These are phyloP conservation scores for Leucophenga varia DNA, from an alignment of 1,140 invertebrate species.

Conservation along the genomic window DNA sequence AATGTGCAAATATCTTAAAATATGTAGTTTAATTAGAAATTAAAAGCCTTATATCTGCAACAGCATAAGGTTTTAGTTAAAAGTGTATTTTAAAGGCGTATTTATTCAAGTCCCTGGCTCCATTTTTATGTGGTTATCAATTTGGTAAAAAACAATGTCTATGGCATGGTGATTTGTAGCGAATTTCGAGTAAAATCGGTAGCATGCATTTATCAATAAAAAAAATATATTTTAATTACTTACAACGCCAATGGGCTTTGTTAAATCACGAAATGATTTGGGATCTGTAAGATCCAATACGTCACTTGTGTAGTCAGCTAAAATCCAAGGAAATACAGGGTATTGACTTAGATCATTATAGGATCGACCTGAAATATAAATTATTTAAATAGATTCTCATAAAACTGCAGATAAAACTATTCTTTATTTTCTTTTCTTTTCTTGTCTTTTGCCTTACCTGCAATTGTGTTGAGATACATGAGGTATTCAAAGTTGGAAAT, in stretches of 20 bases:
- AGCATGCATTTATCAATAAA: not conserved
- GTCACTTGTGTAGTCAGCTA: conserved; percentile 73
- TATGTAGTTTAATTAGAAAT: too few relatives aligned
- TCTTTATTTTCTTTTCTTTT: not conserved
- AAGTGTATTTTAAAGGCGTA: too few relatives aligned
- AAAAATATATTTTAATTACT: conserved; percentile 7
- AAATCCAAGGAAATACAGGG: conserved; percentile 75
- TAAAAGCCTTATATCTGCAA: too few relatives aligned
- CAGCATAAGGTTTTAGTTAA: too few relatives aligned
- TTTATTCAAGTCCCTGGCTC: too few relatives aligned
- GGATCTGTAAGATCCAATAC: conserved; percentile 70
- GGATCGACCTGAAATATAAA: conserved; percentile 60
- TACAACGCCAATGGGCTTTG: conserved; percentile 81
- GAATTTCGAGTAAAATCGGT: too few relatives aligned
- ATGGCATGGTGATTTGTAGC: too few relatives aligned
- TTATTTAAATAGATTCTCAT: not conserved
- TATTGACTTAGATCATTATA: conserved; percentile 79
- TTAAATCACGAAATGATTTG: conserved; percentile 72
- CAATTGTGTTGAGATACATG: conserved; percentile 77
- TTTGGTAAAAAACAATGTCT: too few relatives aligned
- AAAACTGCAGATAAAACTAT: not conserved
- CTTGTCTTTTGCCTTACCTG: conserved; percentile 52
- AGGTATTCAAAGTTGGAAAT: conserved; percentile 71
- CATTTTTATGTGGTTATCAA: too few relatives aligned
- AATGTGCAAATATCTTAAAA: too few relatives aligned